Conservation (phyloP, 2,888 invertebrate species). For the Frankliniella intonsa region DNA sequence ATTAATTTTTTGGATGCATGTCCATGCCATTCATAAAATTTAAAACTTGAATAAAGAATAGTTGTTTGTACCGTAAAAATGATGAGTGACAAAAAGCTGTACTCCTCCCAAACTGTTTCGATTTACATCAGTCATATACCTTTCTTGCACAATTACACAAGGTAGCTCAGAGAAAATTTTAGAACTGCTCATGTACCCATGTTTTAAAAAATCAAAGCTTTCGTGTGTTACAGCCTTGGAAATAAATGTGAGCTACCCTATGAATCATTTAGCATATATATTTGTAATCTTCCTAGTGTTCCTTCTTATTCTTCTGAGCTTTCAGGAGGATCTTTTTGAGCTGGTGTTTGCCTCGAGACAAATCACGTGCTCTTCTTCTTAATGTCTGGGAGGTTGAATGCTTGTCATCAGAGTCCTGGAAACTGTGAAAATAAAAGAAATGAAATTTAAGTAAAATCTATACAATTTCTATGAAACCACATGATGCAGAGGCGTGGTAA, state of each 20-base stretch:
- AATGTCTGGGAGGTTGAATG: background rate
- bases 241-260: background rate
- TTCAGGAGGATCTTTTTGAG: constrained; percentile 11
- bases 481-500: background rate
- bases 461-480: background rate
- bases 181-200: background rate
- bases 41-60: too few species aligned
- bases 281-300: background rate
- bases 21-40: too few species aligned
- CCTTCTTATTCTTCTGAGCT: background rate
- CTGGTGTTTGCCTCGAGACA: background rate
- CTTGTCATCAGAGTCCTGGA: background rate
- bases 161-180: too few species aligned
- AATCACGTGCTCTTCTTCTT: background rate
- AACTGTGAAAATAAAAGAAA: background rate
- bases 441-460: background rate
- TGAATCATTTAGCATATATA: background rate
- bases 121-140: too few species aligned
- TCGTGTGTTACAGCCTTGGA: background rate
- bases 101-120: too few species aligned
- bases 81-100: too few species aligned
- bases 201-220: background rate
- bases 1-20: too few species aligned
- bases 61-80: too few species aligned
- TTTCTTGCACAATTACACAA: too few species aligned